Conservation (phyloP, 2,797 vertebrate species). For the Acanthurus lineatus region DNA sequence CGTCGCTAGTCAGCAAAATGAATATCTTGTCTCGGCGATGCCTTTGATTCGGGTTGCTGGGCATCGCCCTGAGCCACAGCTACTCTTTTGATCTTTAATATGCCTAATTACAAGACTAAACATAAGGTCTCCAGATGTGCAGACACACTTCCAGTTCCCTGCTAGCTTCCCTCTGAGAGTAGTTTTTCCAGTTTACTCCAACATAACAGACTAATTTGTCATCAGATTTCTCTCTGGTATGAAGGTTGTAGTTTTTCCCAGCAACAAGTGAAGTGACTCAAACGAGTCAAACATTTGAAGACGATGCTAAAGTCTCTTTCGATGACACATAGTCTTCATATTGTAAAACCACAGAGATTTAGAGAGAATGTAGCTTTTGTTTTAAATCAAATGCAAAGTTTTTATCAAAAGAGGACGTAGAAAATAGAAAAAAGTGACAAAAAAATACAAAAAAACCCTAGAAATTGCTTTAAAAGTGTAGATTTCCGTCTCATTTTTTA, state of each 20-base stretch:
- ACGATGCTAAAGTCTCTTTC: constrained; percentile 16
- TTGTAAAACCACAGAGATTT: constrained; percentile 23
- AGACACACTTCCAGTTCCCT: not conserved
- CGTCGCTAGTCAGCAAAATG: not conserved
- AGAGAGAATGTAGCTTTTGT: not conserved
- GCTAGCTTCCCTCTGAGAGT: not conserved
- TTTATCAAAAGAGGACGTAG: not conserved
- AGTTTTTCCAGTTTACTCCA: constrained; percentile 9
- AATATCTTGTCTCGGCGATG: constrained; percentile 24
- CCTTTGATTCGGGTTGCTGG: constrained; percentile 34
- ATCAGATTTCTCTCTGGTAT: constrained; percentile 9
- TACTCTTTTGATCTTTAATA: constrained; percentile 31
- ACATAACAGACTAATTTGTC: constrained; percentile 17
- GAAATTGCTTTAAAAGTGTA: not conserved
- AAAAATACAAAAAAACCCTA: too few relatives aligned
- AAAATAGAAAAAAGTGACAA: not conserved
- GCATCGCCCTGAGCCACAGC: constrained; percentile 34
- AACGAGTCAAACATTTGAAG: constrained; percentile 36
- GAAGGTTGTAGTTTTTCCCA: not conserved
- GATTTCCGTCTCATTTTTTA: not conserved
- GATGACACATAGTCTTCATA: not conserved
- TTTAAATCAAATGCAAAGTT: not conserved
- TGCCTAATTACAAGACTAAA: constrained; percentile 63
- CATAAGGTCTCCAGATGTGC: constrained; percentile 58
- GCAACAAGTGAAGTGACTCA: constrained; percentile 46